Percentiles rank a stretch among this genome's conserved stretches.
Conservation (phyloP, 1,140 invertebrate genomes). For the Ectropis grisescens region DNA sequence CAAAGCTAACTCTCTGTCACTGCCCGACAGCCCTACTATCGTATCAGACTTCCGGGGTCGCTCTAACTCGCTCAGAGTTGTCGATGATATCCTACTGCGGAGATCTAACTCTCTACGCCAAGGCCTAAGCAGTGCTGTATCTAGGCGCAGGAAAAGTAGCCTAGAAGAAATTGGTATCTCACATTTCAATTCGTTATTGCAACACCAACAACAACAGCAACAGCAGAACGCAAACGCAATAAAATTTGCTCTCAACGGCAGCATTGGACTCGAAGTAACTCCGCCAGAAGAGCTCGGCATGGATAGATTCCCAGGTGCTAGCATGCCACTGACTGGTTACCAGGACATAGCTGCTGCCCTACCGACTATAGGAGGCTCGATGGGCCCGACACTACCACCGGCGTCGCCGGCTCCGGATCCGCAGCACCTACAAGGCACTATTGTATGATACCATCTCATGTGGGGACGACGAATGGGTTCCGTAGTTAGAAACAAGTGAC, state of each 20-base stretch:
- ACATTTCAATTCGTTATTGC: conserved; percentile 75
- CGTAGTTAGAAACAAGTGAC: conserved; percentile 78
- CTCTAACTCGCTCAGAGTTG: conserved; percentile 87
- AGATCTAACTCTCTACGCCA: conserved; percentile 88
- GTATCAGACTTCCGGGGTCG: conserved; percentile 81
- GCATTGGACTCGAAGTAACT: conserved; percentile 87
- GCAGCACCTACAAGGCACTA: conserved; percentile 87
- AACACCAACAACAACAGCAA: conserved; percentile 74
- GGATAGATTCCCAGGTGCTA: conserved; percentile 65
- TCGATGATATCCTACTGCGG: conserved; percentile 86
- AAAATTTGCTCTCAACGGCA: conserved; percentile 87
- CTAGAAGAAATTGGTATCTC: conserved; percentile 88
- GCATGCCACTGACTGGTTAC: conserved; percentile 40
- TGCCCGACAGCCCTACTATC: conserved; percentile 89
- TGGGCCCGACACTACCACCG: conserved; percentile 41
- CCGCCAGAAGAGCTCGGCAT: conserved; percentile 81
- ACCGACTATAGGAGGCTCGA: conserved; percentile 66
- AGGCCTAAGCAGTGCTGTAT: conserved; percentile 72
- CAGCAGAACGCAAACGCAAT: conserved; percentile 76
- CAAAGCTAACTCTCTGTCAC: conserved; percentile 88
- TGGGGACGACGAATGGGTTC: conserved; percentile 84
- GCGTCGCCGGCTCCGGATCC: conserved; percentile 71
- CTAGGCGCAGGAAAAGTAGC: conserved; percentile 80
- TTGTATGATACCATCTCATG: conserved; percentile 94
- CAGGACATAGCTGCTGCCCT: conserved; percentile 64